These are phyloP conservation scores for Mimumesa dahlbomi DNA, from an alignment of 2,888 invertebrate genomes.

Conservation along the genomic window DNA sequence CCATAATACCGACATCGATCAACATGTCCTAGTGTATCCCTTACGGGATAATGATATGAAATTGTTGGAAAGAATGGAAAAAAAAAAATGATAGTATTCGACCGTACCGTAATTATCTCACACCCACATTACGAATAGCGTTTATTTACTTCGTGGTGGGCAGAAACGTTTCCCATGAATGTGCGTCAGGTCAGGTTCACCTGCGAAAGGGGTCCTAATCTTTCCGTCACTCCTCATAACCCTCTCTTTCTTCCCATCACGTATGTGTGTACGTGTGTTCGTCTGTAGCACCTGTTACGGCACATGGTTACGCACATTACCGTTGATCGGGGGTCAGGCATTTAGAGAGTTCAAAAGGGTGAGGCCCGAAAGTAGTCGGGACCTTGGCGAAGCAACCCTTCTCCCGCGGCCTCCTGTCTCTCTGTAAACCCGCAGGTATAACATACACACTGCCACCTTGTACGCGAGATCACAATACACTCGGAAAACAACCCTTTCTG, in stretches of 20 bases:
- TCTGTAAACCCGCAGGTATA: constrained; percentile 61
- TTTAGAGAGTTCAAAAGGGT: constrained; percentile 57
- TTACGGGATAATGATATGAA: too few relatives aligned
- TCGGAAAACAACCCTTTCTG: constrained; percentile 69
- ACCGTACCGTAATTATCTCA: neutral
- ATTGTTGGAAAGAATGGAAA: too few relatives aligned
- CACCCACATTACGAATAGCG: constrained; percentile 1
- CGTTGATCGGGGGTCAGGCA: constrained; percentile 50
- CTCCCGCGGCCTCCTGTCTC: constrained; percentile 15
- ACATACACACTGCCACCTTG: constrained; percentile 58
- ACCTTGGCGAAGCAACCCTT: constrained; percentile 59
- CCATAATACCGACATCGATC: too few relatives aligned
- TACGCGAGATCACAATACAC: constrained; percentile 53
- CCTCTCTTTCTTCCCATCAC: constrained; percentile 48
- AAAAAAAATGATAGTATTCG: neutral
- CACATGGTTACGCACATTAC: constrained; percentile 51
- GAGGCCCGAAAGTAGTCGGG: constrained; percentile 45
- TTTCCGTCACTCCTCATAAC: constrained; percentile 60
- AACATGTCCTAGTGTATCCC: too few relatives aligned
- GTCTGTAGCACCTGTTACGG: constrained; percentile 62
- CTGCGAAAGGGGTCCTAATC: constrained; percentile 69
- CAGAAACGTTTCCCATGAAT: constrained; percentile 31
- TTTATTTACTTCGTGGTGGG: constrained; percentile 29
- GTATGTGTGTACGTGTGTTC: constrained; percentile 13
- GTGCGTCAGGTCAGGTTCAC: constrained; percentile 60